Evolutionary conservation across 2,888 invertebrate species (phyloP).

Genomic region (Lochmaea capreae): DNA sequence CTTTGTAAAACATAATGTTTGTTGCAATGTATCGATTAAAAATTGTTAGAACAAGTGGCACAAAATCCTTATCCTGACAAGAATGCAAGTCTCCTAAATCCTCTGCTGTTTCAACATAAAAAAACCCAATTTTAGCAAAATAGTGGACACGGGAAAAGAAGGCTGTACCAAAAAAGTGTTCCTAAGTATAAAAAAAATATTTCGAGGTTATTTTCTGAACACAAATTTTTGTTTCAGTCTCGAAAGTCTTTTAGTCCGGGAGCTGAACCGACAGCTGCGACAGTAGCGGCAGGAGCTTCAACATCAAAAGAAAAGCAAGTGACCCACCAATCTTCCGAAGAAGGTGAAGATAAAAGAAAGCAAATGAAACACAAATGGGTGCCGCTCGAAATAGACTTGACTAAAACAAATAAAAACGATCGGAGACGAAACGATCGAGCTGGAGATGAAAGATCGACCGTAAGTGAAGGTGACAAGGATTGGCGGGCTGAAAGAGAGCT

Average conservation of each 20-base stretch:
- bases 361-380: slow-evolving; percentile 86
- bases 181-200: too few species aligned
- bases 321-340: slow-evolving; percentile 63
- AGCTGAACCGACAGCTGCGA: slow-evolving; percentile 27
- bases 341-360: slow-evolving; percentile 67
- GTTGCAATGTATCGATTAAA: too few species aligned
- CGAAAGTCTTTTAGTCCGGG: slow-evolving; percentile 45
- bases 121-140: too few species aligned
- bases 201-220: background rate
- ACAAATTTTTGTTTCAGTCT: slow-evolving; percentile 37
- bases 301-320: slow-evolving; percentile 60
- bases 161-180: too few species aligned
- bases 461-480: slow-evolving; percentile 62
- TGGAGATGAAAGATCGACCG: slow-evolving; percentile 60
- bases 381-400: slow-evolving; percentile 87
- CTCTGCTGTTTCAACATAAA: too few species aligned
- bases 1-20: background rate
- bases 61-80: too few species aligned
- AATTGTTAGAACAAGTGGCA: too few species aligned
- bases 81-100: too few species aligned
- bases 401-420: slow-evolving; percentile 76
- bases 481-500: slow-evolving; percentile 59
- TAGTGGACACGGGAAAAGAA: too few species aligned
- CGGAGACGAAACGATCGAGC: slow-evolving; percentile 43
- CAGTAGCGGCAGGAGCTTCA: slow-evolving; percentile 37